A percentile compares a stretch with the other conserved stretches of the same genome.
Evolutionary conservation across 2,797 vertebrate species (phyloP).

Genomic region (Austrolebias charrua): DNA sequence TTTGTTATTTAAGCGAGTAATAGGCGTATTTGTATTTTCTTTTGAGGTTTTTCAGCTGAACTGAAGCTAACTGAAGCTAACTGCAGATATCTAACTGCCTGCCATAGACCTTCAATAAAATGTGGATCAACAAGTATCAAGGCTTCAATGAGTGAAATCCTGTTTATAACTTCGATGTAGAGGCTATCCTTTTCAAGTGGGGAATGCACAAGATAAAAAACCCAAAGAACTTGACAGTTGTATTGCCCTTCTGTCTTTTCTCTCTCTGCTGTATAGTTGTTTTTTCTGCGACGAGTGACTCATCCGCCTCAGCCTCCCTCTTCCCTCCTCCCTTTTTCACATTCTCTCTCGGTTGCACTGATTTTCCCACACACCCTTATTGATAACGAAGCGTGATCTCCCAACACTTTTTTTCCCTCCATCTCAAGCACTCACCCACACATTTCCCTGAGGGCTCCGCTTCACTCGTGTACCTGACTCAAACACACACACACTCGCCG

Average conservation of each 20-base stretch:
- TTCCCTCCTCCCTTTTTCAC: neutral
- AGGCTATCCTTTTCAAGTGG: no score
- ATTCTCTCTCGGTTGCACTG: slow-evolving; percentile 52
- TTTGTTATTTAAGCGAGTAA: no score
- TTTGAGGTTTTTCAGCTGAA: no score
- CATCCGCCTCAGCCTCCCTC: slow-evolving; percentile 53
- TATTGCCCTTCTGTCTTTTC: slow-evolving; percentile 30
- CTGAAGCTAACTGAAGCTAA: no score
- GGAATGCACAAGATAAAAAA: no score
- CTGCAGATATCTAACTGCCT: no score
- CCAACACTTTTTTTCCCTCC: slow-evolving; percentile 43
- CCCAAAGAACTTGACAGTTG: no score
- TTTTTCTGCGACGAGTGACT: slow-evolving; percentile 50
- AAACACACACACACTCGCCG: neutral
- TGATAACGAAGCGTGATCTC: slow-evolving; percentile 47
- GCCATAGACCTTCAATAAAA: no score
- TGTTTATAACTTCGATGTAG: no score
- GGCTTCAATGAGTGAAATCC: no score
- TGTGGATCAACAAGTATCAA: no score
- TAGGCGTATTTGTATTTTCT: no score
- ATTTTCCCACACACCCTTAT: slow-evolving; percentile 64
- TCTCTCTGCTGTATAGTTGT: slow-evolving; percentile 32
- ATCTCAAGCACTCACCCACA: slow-evolving; percentile 52
- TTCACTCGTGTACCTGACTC: slow-evolving; percentile 41
- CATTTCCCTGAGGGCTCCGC: slow-evolving; percentile 20